Percentiles rank a stretch among this genome's conserved stretches.
Conservation (phyloP, 2,113 vertebrate species). For the Hiodon tergisus region DNA sequence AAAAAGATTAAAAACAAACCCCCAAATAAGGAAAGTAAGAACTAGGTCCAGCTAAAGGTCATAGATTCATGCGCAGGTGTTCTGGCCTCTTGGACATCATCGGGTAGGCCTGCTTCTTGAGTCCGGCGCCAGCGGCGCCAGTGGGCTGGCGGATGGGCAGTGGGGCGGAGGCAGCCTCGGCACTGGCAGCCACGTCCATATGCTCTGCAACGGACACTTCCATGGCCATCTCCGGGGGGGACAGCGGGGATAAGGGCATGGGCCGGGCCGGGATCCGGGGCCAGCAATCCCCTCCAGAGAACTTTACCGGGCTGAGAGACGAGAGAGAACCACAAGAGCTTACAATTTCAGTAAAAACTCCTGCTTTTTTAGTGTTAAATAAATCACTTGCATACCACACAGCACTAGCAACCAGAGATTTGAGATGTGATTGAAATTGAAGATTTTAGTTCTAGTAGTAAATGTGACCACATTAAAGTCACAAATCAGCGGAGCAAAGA, state of each 20-base stretch:
- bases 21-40: conserved; percentile 8
- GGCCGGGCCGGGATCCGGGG: conserved; percentile 69
- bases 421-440: too few species aligned
- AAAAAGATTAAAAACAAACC: conserved; percentile 27
- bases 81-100: conserved; percentile 91
- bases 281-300: conserved; percentile 85
- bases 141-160: conserved; percentile 73
- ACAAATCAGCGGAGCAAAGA: too few species aligned
- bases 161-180: conserved; percentile 81
- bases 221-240: conserved; percentile 78
- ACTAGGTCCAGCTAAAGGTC: conserved; percentile 55
- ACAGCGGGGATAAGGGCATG: conserved; percentile 51
- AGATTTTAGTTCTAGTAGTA: too few species aligned
- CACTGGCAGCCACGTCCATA: conserved; percentile 82
- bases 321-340: too few species aligned
- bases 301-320: conserved; percentile 81
- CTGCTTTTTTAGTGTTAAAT: too few species aligned
- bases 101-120: conserved; percentile 90
- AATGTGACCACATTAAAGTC: too few species aligned
- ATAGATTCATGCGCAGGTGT: conserved; percentile 97
- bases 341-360: too few species aligned
- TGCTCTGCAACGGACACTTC: conserved; percentile 81
- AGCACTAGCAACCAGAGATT: too few species aligned
- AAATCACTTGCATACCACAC: too few species aligned
- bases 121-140: conserved; percentile 57